These are phyloP conservation scores for Rutpela maculata DNA, from an alignment of 2,888 invertebrate genomes.

Conservation along the genomic window DNA sequence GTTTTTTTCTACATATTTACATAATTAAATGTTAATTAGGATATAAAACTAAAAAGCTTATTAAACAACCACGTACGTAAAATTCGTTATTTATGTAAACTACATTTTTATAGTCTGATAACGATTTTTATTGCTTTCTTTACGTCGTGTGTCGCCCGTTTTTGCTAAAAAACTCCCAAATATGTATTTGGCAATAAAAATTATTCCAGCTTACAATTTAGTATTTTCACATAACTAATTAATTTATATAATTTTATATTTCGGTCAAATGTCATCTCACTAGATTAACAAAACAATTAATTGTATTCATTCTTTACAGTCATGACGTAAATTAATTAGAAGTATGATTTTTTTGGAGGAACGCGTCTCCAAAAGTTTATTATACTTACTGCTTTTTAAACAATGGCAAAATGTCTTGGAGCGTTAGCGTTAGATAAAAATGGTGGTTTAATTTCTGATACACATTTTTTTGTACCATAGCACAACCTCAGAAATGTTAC, in stretches of 20 bases:
- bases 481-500: too few species aligned
- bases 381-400: too few species aligned
- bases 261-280: not conserved
- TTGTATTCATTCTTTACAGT: not conserved
- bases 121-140: not conserved
- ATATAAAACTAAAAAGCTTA: constrained; percentile 17
- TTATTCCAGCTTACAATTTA: not conserved
- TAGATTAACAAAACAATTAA: not conserved
- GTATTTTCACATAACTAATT: not conserved
- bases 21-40: constrained; percentile 22
- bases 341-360: too few species aligned
- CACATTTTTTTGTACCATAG: too few species aligned
- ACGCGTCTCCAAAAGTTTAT: too few species aligned
- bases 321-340: too few species aligned
- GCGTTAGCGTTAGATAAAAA: too few species aligned
- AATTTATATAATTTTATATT: not conserved
- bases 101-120: constrained; percentile 1
- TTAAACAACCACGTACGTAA: not conserved
- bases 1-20: not conserved
- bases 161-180: not conserved
- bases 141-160: not conserved
- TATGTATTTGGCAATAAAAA: not conserved
- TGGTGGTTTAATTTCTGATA: too few species aligned
- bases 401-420: too few species aligned
- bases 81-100: not conserved